These are phyloP conservation scores for Diploscapter pachys DNA, from an alignment of 1,140 invertebrate species.

Conservation along the genomic window DNA sequence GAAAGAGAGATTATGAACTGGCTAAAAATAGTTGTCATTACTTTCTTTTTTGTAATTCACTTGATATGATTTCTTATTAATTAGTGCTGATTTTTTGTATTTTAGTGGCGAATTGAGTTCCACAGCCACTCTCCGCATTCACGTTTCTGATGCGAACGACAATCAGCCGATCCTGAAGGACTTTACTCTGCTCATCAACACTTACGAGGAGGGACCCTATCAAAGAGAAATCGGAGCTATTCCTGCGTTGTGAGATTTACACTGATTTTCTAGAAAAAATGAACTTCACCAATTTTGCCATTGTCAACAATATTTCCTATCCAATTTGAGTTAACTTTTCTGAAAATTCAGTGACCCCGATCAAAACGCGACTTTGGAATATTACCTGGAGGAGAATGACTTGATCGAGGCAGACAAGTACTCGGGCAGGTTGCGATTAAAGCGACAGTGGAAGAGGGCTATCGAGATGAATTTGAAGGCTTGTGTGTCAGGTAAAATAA, in stretches of 20 bases:
- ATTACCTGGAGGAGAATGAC: slow-evolving; percentile 52
- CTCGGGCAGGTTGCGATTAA: slow-evolving; percentile 42
- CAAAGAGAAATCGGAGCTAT: slow-evolving; percentile 43
- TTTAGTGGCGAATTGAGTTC: slow-evolving; percentile 55
- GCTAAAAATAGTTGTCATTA: no score
- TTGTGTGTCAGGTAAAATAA: slow-evolving; percentile 74
- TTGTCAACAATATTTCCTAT: no score
- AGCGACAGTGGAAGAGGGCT: slow-evolving; percentile 83
- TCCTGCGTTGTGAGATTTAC: slow-evolving; percentile 52
- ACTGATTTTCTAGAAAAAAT: not conserved
- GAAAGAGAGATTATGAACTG: no score
- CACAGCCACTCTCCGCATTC: slow-evolving; percentile 49
- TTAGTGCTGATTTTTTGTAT: not conserved
- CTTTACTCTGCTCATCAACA: slow-evolving; percentile 45
- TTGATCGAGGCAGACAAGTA: slow-evolving; percentile 45
- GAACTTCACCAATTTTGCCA: no score
- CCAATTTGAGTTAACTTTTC: no score
- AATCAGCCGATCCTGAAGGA: slow-evolving; percentile 52
- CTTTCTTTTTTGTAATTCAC: no score
- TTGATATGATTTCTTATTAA: no score
- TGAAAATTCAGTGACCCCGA: slow-evolving; percentile 53
- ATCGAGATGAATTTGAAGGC: slow-evolving; percentile 88
- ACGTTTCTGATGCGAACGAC: slow-evolving; percentile 55
- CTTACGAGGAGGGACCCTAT: slow-evolving; percentile 42
- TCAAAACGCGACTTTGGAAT: slow-evolving; percentile 56